Percentiles rank a stretch among this genome's conserved stretches.
Conservation (phyloP, 1,140 invertebrate species). For the Macrocentrus cingulum region DNA sequence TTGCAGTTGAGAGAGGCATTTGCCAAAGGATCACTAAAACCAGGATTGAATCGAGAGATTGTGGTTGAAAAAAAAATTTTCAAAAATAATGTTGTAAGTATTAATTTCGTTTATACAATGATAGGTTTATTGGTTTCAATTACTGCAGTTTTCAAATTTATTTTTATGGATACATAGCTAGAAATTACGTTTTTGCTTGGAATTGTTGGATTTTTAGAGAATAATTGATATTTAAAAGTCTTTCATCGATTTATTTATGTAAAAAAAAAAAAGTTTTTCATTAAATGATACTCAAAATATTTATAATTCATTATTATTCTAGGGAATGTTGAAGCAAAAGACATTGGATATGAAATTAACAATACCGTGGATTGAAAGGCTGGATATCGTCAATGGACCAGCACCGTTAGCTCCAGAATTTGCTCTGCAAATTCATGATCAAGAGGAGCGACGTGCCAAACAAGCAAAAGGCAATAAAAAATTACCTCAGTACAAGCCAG, state of each 20-base stretch:
- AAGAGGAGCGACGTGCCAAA: constrained; percentile 69
- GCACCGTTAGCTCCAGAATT: constrained; percentile 82
- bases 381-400: constrained; percentile 75
- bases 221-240: too few relatives aligned
- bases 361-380: constrained; percentile 81
- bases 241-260: not conserved
- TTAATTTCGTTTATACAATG: constrained; percentile 2
- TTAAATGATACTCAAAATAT: constrained; percentile 12
- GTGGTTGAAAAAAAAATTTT: constrained; percentile 62
- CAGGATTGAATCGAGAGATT: constrained; percentile 75
- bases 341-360: constrained; percentile 71
- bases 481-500: constrained; percentile 63
- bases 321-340: constrained; percentile 66
- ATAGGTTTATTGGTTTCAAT: constrained; percentile 4
- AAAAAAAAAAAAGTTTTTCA: not conserved
- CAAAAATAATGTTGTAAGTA: constrained; percentile 69
- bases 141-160: not conserved
- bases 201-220: too few relatives aligned
- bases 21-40: constrained; percentile 76
- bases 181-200: too few relatives aligned
- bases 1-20: constrained; percentile 82
- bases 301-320: constrained; percentile 27
- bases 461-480: constrained; percentile 71
- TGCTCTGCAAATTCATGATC: constrained; percentile 73
- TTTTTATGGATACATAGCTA: not conserved